Percentiles rank a stretch among this genome's conserved stretches.
Conservation (phyloP, 2,888 invertebrate genomes). For the Colostygia pectinataria region DNA sequence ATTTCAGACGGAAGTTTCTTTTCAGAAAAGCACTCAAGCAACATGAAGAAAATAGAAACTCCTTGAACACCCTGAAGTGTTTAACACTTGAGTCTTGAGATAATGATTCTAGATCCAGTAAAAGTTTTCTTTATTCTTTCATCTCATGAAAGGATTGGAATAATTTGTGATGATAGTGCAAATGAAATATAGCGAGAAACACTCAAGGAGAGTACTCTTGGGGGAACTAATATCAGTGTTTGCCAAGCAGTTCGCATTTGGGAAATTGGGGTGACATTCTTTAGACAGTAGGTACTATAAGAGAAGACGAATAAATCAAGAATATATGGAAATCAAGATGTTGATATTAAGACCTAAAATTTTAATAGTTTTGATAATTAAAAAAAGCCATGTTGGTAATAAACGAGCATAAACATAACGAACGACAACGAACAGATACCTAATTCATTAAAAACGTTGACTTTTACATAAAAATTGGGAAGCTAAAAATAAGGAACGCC, state of each 20-base stretch:
- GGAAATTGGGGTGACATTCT: constrained; percentile 67
- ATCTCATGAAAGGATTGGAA: constrained; percentile 16
- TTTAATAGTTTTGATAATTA: too few relatives aligned
- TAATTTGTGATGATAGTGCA: constrained; percentile 15
- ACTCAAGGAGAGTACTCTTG: constrained; percentile 71
- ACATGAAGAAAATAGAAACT: background rate
- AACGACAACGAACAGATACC: too few relatives aligned
- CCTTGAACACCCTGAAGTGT: constrained; percentile 27
- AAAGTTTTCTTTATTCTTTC: constrained; percentile 13
- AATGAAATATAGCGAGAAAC: constrained; percentile 67
- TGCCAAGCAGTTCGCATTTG: constrained; percentile 75
- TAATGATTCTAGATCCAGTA: background rate
- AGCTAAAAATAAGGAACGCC: too few relatives aligned
- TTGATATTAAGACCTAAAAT: too few relatives aligned
- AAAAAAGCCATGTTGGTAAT: too few relatives aligned
- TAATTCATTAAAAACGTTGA: too few relatives aligned
- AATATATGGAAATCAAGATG: too few relatives aligned
- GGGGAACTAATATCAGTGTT: constrained; percentile 77
- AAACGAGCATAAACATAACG: too few relatives aligned
- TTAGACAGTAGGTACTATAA: constrained; percentile 41
- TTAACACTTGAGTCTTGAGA: constrained; percentile 33
- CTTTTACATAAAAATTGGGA: too few relatives aligned
- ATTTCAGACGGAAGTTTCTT: background rate
- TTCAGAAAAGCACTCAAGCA: background rate
- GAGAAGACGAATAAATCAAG: background rate